A percentile compares a stretch with the other conserved stretches of the same genome.
Evolutionary conservation across 2,797 vertebrate genomes (phyloP).

Genomic region (Sparidentex hasta): DNA sequence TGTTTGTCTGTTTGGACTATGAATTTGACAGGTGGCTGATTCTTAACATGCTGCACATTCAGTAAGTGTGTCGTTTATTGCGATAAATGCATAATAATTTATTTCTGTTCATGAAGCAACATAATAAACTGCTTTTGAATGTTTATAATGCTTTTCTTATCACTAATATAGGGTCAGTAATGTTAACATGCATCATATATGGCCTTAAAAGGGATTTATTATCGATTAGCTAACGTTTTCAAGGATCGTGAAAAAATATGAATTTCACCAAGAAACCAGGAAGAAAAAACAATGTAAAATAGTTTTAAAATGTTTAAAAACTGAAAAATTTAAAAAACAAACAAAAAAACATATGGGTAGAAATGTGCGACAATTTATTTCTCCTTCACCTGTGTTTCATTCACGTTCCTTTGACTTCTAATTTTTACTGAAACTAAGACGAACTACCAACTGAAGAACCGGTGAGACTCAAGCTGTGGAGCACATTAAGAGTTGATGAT

Average conservation of each 20-base stretch:
- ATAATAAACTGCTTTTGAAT: too few relatives aligned
- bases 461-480: constrained; percentile 61
- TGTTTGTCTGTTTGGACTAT: too few relatives aligned
- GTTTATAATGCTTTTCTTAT: too few relatives aligned
- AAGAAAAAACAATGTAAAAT: neutral
- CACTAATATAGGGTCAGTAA: too few relatives aligned
- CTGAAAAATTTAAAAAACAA: neutral
- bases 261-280: neutral
- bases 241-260: neutral
- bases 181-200: too few relatives aligned
- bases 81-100: too few relatives aligned
- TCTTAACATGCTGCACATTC: too few relatives aligned
- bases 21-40: too few relatives aligned
- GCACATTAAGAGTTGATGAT: neutral
- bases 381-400: constrained; percentile 10
- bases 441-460: constrained; percentile 37
- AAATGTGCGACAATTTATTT: neutral
- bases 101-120: too few relatives aligned
- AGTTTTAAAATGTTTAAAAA: neutral
- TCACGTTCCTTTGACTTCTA: neutral
- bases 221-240: too few relatives aligned
- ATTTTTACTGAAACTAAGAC: constrained; percentile 46
- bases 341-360: neutral
- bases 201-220: too few relatives aligned
- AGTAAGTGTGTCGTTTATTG: too few relatives aligned